Evolutionary conservation across 2,888 invertebrate genomes (phyloP), one percentile per base, ranked within the genome.

Genomic region (Caprella mutica): DNA sequence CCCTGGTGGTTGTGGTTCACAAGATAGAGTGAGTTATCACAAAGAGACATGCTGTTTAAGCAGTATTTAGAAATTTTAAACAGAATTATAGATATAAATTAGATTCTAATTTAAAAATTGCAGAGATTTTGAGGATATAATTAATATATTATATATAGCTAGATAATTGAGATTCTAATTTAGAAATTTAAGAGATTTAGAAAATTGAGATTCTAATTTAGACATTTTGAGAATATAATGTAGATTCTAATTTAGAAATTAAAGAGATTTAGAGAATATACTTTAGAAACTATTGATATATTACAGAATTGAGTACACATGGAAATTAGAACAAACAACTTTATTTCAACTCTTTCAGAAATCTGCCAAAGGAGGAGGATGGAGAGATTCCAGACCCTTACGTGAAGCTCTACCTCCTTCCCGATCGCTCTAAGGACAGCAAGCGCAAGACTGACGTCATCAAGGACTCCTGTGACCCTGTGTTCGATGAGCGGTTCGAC

Each of bases 401-500:
- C 70, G 89, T 91, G 0, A 91, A 91, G 71, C 72, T 91, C 27
- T 89, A 91, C 71, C 76, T 91, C 65, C 75, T 90, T 60, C 91
- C 91, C 0, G 87, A 86, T 55, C 80, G 87, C 55, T 80, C 84
- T 46, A 88, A 86, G 73, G 88, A 89, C 66, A 83, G 86, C 0
- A 91, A 91, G 73, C 80, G 89, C 43, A 90, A 89, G 75, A 91
- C 91, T 14, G 79, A 78, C 67, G 84, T 86, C 69, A 74, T 86
- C 61, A 91, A 90, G 71, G 90, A 93, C 72, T 89, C 83, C 70
- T 89, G 90, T 70, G 88, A 87, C 77, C 92, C 93, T 0, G 79
- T 85, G 26, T 94, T 84, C 72, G 92, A 94, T 72, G 88, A 91
- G 70, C 84, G 84, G 67, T 91, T 92, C 70, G 92, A 93, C 72